Evolutionary conservation across 30 jellyfish, hydroid and myxozoan genomes (phyloP), one percentile per base, ranked within the genome.

Genomic region (Catostylus mosaicus): DNA sequence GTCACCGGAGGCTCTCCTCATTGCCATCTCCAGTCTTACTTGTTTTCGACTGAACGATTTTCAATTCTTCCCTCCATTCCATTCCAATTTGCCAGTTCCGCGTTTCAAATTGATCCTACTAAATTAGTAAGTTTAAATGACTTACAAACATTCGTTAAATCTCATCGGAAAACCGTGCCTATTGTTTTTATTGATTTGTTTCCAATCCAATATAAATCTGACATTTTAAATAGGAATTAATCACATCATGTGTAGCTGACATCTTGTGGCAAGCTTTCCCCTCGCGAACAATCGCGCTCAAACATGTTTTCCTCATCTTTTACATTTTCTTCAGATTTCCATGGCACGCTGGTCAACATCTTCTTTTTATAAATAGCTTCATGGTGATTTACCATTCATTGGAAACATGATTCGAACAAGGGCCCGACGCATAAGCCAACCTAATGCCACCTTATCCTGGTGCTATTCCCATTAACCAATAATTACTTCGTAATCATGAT

Each of bases 381-480:
- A 57, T 33, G 86, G 86, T 52, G 86, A 75, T 75, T 52, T 47
- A 29, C 75, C 67, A 47, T 75, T 75, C 72, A 75, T 75, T 75
- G 60, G 86, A 75, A 75, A 75, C 86, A 47, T 75, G 74, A 32
- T 75, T 54, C 37, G 35, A 23, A 54, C 22, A 52, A 75, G 30
- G 34, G 54, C 65, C 30, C 38, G 36, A 23, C 76, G 36, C 66
- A 20, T 75, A 75, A 75, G 86, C 71, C 45, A 33, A 19, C 51
- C 75, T 75, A 75, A 75, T 34, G 19, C 73, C 61, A 46, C 75
- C 60, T 50, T 34, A 75, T 75, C 86, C 86, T 48, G 51, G 86
- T 75, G 86, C 86, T 75, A 54, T 75, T 75, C 86, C 86, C 86
- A 75, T 75, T 75, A 75, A 46, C 72, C 61, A 23, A 75, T 75